Base-by-base conservation (phyloP, 2,888 invertebrate genomes). In the Ennomos erosarius region DNA sequence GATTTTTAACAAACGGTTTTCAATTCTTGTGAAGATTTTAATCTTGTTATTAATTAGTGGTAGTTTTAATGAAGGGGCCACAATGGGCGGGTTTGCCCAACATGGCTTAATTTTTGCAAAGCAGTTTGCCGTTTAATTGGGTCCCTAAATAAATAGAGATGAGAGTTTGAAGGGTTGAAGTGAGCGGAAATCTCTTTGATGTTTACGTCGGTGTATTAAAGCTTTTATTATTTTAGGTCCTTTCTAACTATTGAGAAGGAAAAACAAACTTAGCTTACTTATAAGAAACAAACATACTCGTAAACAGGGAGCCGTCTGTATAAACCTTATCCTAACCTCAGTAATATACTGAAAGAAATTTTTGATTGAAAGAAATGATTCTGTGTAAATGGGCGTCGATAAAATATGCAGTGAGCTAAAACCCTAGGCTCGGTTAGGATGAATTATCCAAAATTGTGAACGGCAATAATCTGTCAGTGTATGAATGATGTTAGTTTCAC, bases 311-410 rank as follows among this genome's bases (percentile, higher is more conserved):
- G n/a, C n/a, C n/a, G n/a, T n/a, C n/a, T n/a, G n/a, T n/a, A n/a
- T n/a, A n/a, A n/a, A n/a, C n/a, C n/a, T n/a, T n/a, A n/a, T n/a
- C n/a, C n/a, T n/a, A n/a, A n/a, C n/a, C n/a, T n/a, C n/a, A n/a
- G n/a, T n/a, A n/a, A n/a, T n/a, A n/a, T n/a, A n/a, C n/a, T n/a
- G n/a, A n/a, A n/a, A n/a, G n/a, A n/a, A n/a, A n/a, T n/a, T n/a
- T n/a, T n/a, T n/a, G n/a, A n/a, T n/a, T n/a, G n/a, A n/a, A n/a
- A n/a, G n/a, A n/a, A n/a, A n/a, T n/a, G 84, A 88, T 88, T 87
- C 85, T 70, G 75, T 79, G 78, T 77, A 81, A 86, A 85, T 80
- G 78, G 73, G 70, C 74, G 72, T 73, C 67, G 68, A 80, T 88
- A 78, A 87, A 87, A 83, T 85, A 88, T 88, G 82, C 82, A 88